Percentiles rank a stretch among this genome's conserved stretches.
These are phyloP conservation scores for Cinclus mexicanus DNA, from an alignment of 2,113 vertebrate species.

Conservation along the genomic window DNA sequence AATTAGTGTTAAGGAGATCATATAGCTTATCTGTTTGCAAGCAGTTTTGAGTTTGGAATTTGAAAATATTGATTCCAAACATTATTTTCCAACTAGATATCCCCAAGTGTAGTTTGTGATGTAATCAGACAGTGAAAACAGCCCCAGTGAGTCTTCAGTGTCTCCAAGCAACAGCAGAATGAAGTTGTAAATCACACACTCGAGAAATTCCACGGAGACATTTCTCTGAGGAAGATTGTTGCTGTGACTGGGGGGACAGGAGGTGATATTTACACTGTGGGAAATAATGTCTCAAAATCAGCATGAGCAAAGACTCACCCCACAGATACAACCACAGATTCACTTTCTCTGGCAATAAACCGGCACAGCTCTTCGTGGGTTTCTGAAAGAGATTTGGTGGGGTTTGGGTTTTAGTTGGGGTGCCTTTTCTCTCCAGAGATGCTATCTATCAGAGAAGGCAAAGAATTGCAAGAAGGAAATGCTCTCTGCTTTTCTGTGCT, in stretches of 20 bases:
- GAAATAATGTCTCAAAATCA: not conserved
- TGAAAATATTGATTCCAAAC: not conserved
- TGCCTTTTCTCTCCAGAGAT: not conserved
- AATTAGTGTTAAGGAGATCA: not conserved
- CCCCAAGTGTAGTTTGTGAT: not conserved
- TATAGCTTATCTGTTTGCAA: not conserved
- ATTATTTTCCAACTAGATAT: not conserved
- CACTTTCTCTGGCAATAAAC: conserved; percentile 75
- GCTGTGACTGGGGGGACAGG: not conserved
- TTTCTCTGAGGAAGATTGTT: not conserved
- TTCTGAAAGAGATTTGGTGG: conserved; percentile 69
- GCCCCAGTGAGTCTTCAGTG: not conserved
- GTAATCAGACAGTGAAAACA: not conserved
- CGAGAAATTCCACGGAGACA: not conserved
- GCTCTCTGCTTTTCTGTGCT: not conserved
- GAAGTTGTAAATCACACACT: not conserved
- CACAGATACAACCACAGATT: conserved; percentile 83
- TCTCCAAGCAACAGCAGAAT: not conserved
- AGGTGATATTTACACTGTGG: not conserved
- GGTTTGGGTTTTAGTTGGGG: not conserved
- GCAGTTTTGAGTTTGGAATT: not conserved
- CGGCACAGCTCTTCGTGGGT: conserved; percentile 76
- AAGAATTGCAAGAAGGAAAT: not conserved
- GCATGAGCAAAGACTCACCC: conserved; percentile 68
- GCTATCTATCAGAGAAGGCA: not conserved